Base-by-base conservation (phyloP, 2,888 invertebrate genomes). In the Acleris cristana region DNA sequence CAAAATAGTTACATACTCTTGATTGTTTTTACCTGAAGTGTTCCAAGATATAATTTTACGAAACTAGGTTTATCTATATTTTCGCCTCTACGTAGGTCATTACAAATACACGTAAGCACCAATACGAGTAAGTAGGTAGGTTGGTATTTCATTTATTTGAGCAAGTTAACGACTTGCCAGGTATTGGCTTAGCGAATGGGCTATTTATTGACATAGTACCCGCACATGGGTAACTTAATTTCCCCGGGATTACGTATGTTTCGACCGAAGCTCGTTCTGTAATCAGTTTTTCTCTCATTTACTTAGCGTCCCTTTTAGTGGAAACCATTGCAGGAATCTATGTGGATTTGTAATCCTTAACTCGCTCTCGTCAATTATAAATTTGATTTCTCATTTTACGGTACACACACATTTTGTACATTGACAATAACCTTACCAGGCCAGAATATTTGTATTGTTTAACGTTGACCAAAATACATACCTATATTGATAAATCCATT, bases 261-360 rank as follows among this genome's bases (percentile, higher is more conserved):
- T 67, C 64, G 61, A 58, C 64, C 67, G 66, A 53, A 48, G 66
- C 65, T 48, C 65, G 58, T 48, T 55, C 55, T n/a, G 64, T 70
- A 70, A 70, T 70, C 64, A 66, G 64, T 67, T 70, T 70, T 64
- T 21, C 63, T 56, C 48, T 53, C 57, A 62, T 67, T 67, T 40
- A 40, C 40, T 40, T 53, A 61, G 57, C 58, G 48, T 63, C 67
- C 67, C 67, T 63, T 67, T 63, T 48, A 62, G 57, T 53, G 53
- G 23, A 34, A 18, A 49, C 53, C 23, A 58, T 62, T 45, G 23
- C 56, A 48, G 44, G 45, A 56, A 66, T 55, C 55, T 56, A 26
- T 48, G 34, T 54, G 44, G 53, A 49, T 62, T 58, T 62, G 52
- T 62, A 58, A 54, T 54, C 40, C 53, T 57, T 23, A 48, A 57